These are phyloP conservation scores for Martes martes DNA, from an alignment of 2,113 vertebrate species.

Conservation along the genomic window DNA sequence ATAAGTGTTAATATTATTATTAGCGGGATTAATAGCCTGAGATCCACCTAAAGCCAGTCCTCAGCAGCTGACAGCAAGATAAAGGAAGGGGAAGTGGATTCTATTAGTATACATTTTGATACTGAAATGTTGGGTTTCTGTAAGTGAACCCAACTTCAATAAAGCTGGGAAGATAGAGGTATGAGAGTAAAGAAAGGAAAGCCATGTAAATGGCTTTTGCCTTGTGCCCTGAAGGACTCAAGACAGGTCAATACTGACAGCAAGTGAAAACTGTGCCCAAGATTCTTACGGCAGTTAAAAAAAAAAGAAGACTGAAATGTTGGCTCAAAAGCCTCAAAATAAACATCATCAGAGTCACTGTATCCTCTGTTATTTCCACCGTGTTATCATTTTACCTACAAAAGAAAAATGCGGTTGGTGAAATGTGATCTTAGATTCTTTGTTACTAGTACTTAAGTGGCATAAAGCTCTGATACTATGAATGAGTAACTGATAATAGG, in stretches of 20 bases:
- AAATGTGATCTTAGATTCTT: background rate
- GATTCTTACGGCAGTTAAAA: background rate
- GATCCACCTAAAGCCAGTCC: background rate
- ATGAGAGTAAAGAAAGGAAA: background rate
- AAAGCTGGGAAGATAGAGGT: background rate
- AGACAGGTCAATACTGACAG: background rate
- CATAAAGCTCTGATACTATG: background rate
- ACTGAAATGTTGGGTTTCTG: background rate
- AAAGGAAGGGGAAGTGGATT: background rate
- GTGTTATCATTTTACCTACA: background rate
- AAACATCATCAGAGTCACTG: background rate
- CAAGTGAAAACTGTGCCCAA: background rate
- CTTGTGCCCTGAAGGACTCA: too few species aligned
- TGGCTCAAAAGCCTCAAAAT: background rate
- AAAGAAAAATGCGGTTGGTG: background rate
- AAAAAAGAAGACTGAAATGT: background rate
- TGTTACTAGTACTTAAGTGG: background rate
- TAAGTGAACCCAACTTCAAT: background rate
- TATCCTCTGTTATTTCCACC: background rate
- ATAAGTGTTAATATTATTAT: background rate
- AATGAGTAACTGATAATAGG: background rate
- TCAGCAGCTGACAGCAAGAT: background rate
- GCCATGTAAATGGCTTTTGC: background rate
- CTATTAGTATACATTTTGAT: background rate
- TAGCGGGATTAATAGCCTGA: background rate